Percentiles rank a stretch among this genome's conserved stretches.
These are phyloP conservation scores for Accipiter cooperii DNA, from an alignment of 2,113 vertebrate species.

Conservation along the genomic window DNA sequence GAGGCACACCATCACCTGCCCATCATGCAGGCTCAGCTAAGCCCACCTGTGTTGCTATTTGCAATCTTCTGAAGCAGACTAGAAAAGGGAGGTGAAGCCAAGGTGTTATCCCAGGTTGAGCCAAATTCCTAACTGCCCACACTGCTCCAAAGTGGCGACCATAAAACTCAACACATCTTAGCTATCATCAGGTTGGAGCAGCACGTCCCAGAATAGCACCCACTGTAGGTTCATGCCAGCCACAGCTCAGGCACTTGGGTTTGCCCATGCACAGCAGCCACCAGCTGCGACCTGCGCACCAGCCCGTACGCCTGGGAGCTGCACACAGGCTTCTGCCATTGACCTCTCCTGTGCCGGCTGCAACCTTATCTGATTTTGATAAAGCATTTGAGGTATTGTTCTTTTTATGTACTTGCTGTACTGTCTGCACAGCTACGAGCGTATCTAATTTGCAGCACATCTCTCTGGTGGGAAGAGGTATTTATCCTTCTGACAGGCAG, in stretches of 20 bases:
- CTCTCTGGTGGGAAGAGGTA: neutral
- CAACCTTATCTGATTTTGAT: neutral
- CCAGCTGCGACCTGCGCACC: neutral
- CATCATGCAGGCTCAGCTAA: neutral
- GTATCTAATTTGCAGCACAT: neutral
- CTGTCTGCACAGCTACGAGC: neutral
- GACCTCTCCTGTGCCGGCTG: neutral
- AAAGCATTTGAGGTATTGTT: neutral
- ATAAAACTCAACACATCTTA: neutral
- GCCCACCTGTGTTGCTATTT: neutral
- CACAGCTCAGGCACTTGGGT: neutral
- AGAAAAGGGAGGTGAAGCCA: neutral
- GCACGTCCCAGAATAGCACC: rapidly evolving
- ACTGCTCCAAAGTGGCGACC: neutral
- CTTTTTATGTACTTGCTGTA: neutral
- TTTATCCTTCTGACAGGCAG: conserved; percentile 30
- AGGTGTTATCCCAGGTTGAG: neutral
- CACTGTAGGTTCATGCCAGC: neutral
- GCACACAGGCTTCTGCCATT: neutral
- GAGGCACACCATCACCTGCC: neutral
- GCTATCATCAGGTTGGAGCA: neutral
- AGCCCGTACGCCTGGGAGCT: neutral
- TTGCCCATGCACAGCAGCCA: neutral
- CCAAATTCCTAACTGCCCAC: neutral
- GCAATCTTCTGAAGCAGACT: neutral